These are phyloP conservation scores for Glaucidium brasilianum DNA, from an alignment of 2,113 vertebrate species.

Conservation along the genomic window DNA sequence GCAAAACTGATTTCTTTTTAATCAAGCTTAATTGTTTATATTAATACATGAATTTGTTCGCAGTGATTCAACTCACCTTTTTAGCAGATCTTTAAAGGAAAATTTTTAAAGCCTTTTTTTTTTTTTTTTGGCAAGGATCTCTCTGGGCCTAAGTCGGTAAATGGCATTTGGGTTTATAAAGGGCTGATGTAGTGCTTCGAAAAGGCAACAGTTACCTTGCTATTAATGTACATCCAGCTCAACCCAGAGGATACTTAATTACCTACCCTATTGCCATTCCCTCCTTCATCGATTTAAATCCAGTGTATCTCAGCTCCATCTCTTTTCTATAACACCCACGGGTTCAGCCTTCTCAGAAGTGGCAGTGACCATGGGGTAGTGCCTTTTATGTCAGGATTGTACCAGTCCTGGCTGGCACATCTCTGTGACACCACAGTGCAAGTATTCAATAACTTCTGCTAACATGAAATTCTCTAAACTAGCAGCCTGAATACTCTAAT, in stretches of 20 bases:
- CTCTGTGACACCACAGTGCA: neutral
- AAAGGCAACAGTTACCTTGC: neutral
- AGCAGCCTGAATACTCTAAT: neutral
- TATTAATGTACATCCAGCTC: neutral
- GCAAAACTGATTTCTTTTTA: slow-evolving; percentile 53
- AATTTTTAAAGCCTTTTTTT: neutral
- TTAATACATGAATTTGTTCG: slow-evolving; percentile 9
- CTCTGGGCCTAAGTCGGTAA: neutral
- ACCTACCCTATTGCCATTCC: neutral
- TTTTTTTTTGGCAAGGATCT: neutral
- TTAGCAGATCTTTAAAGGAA: neutral
- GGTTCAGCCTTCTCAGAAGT: neutral
- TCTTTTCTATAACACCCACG: neutral
- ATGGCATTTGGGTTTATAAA: neutral
- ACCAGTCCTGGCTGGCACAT: neutral
- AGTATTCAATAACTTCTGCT: neutral
- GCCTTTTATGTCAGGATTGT: neutral
- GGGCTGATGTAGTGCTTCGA: neutral
- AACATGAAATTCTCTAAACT: neutral
- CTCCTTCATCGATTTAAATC: neutral
- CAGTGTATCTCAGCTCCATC: neutral
- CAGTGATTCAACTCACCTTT: neutral
- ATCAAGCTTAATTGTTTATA: slow-evolving; percentile 48
- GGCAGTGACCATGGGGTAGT: neutral
- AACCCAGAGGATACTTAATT: neutral